Evolutionary conservation across 2,113 vertebrate genomes (phyloP).

Genomic region (Oreotrochilus melanogaster): DNA sequence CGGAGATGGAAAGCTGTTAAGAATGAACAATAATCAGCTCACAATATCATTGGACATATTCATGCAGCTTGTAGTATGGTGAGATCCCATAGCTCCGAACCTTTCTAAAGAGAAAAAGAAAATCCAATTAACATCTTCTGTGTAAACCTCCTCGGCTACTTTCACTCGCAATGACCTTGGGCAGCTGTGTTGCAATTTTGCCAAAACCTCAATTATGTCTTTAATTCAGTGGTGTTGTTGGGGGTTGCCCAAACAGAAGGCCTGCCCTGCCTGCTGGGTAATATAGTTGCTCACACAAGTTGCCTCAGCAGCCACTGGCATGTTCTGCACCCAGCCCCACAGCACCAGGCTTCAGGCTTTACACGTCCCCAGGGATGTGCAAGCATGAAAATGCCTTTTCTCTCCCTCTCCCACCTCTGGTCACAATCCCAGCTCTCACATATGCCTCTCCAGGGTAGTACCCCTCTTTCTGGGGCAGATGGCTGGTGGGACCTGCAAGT

Average conservation of each 20-base stretch:
- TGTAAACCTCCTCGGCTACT: conserved; percentile 30
- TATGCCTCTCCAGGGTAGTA: not conserved
- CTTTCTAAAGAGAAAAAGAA: conserved; percentile 33
- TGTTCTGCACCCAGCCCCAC: rapidly evolving
- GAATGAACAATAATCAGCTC: conserved; percentile 67
- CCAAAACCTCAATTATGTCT: conserved; percentile 33
- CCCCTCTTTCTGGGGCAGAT: too few species aligned
- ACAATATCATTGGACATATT: conserved; percentile 57
- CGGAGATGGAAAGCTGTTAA: conserved; percentile 53
- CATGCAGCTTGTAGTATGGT: conserved; percentile 44
- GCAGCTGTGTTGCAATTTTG: conserved; percentile 56
- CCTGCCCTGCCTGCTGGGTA: not conserved
- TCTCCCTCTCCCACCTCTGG: not conserved
- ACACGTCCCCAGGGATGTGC: not conserved
- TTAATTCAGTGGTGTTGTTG: not conserved
- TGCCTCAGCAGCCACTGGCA: not conserved
- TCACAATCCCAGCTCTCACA: not conserved
- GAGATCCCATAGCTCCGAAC: conserved; percentile 47
- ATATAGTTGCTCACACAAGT: not conserved
- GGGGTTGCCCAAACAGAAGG: conserved; percentile 41
- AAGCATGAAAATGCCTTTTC: not conserved
- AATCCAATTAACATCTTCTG: conserved; percentile 62
- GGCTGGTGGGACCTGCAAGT: not conserved
- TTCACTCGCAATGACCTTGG: conserved; percentile 48
- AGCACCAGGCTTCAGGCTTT: not conserved